Conservation (phyloP, 2,797 vertebrate species). For the Botia almorhae region DNA sequence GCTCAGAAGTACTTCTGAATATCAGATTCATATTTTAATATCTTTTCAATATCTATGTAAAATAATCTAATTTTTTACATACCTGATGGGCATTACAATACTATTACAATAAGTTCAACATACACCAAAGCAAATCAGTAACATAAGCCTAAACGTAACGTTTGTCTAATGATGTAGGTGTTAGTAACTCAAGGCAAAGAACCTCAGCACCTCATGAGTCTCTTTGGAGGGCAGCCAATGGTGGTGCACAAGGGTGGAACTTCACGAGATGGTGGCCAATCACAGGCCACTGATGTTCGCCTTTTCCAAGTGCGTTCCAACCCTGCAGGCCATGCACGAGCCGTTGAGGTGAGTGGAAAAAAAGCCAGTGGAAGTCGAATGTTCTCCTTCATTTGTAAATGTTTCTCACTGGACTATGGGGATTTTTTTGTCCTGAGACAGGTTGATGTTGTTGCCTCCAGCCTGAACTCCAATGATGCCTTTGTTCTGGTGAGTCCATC, state of each 20-base stretch:
- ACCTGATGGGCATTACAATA: too few species aligned
- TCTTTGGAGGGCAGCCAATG: constrained; percentile 69
- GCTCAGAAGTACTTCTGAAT: too few species aligned
- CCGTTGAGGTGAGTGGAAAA: constrained; percentile 69
- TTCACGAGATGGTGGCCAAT: constrained; percentile 67
- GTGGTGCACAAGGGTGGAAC: constrained; percentile 75
- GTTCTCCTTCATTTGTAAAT: neutral
- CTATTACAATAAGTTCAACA: too few species aligned
- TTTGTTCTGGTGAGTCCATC: constrained; percentile 67
- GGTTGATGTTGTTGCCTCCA: constrained; percentile 63
- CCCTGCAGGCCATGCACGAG: constrained; percentile 63
- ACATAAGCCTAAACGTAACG: neutral
- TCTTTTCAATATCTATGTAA: too few species aligned
- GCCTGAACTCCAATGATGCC: constrained; percentile 74
- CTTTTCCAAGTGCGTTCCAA: constrained; percentile 74
- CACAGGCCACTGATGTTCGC: constrained; percentile 54
- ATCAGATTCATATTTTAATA: too few species aligned
- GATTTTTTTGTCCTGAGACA: constrained; percentile 43
- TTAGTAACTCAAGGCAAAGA: constrained; percentile 75
- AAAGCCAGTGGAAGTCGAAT: neutral
- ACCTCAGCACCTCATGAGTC: constrained; percentile 73
- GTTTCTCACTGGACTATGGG: neutral
- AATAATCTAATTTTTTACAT: too few species aligned
- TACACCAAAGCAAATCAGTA: neutral
- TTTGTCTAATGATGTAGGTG: constrained; percentile 61